Percentiles rank a stretch among this genome's conserved stretches.
Conservation (phyloP, 2,797 vertebrate species). For the Alectoris magna region DNA sequence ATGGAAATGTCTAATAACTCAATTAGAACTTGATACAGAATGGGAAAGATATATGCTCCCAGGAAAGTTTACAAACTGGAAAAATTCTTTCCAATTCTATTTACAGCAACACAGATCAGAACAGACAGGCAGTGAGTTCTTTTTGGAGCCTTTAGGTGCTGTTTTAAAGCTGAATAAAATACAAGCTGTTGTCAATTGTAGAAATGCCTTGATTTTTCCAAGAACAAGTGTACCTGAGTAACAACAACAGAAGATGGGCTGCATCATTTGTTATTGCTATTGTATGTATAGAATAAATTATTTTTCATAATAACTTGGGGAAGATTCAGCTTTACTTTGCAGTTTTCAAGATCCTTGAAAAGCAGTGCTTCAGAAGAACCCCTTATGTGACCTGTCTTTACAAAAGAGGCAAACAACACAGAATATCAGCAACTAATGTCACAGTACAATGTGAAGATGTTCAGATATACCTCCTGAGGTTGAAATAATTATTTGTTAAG, state of each 20-base stretch:
- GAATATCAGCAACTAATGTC: background rate
- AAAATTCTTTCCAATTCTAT: background rate
- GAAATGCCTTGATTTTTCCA: background rate
- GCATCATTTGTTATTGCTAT: background rate
- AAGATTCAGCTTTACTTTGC: background rate
- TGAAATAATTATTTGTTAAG: background rate
- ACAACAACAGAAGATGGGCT: background rate
- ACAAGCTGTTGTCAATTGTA: background rate
- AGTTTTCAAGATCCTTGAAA: background rate
- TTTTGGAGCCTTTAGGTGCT: background rate
- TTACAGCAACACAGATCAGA: fast-evolving
- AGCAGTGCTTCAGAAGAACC: background rate
- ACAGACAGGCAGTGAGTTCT: background rate
- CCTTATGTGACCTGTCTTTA: background rate
- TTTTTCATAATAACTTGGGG: background rate
- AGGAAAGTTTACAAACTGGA: background rate
- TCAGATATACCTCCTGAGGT: background rate
- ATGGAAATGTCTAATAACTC: background rate
- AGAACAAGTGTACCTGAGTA: background rate
- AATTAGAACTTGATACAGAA: background rate
- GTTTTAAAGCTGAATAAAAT: background rate
- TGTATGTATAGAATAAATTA: background rate
- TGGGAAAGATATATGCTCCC: background rate
- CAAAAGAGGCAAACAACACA: fast-evolving
- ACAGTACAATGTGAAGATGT: background rate